Percentiles rank a stretch among this genome's conserved stretches.
These are phyloP conservation scores for Dysmachus trigonus DNA, from an alignment of 2,888 invertebrate species.

Conservation along the genomic window DNA sequence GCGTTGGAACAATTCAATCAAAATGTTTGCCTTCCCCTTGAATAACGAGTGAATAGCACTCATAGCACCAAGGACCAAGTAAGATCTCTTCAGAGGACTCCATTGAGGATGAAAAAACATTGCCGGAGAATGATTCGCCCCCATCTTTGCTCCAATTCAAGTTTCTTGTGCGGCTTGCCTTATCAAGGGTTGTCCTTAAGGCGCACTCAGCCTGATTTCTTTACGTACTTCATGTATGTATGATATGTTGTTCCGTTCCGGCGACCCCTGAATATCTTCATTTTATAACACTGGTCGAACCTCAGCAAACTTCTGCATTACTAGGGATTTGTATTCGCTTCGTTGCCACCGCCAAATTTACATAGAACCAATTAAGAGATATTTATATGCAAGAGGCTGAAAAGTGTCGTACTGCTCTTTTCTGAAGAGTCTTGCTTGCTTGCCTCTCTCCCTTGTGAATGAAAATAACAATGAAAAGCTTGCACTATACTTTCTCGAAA, in stretches of 20 bases:
- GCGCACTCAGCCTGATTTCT: slow-evolving; percentile 9
- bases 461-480: neutral
- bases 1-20: slow-evolving; percentile 15
- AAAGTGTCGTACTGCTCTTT: slow-evolving; percentile 17
- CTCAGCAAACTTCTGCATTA: slow-evolving; percentile 8
- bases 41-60: slow-evolving; percentile 3
- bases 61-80: neutral
- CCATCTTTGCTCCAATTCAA: neutral
- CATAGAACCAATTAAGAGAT: slow-evolving; percentile 33
- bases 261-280: neutral
- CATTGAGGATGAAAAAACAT: neutral
- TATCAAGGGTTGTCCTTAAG: slow-evolving; percentile 7
- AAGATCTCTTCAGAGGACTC: neutral
- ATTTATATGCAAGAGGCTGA: slow-evolving; percentile 18
- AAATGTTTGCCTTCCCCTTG: slow-evolving; percentile 19
- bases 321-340: slow-evolving; percentile 3
- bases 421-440: neutral
- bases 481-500: neutral
- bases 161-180: neutral
- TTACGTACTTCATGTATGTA: neutral
- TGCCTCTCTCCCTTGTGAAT: neutral
- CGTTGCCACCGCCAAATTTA: neutral
- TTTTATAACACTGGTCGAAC: neutral
- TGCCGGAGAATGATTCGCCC: neutral
- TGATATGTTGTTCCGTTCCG: neutral